Percentiles rank a stretch among this genome's conserved stretches.
Evolutionary conservation across 2,113 vertebrate species (phyloP).

Genomic region (Fulmarus glacialis): DNA sequence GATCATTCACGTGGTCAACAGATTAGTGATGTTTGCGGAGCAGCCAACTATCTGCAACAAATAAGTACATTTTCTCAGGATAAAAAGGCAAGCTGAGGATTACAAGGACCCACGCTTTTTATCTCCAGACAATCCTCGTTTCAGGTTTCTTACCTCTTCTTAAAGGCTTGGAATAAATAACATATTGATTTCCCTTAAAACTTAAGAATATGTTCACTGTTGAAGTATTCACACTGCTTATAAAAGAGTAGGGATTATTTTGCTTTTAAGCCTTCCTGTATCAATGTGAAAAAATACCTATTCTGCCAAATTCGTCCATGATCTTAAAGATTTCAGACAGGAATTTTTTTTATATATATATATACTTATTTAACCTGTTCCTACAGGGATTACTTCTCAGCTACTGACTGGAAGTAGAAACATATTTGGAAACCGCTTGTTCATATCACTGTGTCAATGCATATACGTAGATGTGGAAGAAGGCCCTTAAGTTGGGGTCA

Average conservation of each 20-base stretch:
- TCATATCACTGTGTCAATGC: background rate
- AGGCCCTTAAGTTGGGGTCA: background rate
- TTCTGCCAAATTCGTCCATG: background rate
- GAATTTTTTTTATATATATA: background rate
- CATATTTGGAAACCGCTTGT: background rate
- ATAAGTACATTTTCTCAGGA: conserved; percentile 2
- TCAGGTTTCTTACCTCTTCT: conserved; percentile 32
- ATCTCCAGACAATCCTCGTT: conserved; percentile 5
- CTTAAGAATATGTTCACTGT: background rate
- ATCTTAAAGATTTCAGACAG: background rate
- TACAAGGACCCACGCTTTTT: conserved; percentile 17
- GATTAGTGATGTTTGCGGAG: background rate
- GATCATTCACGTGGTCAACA: background rate
- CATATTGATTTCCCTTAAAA: conserved; percentile 51
- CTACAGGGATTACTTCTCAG: background rate
- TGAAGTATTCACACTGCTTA: background rate
- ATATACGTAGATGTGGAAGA: background rate
- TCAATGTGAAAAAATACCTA: background rate
- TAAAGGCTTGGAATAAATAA: conserved; percentile 54
- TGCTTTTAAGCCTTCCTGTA: background rate
- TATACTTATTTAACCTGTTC: background rate
- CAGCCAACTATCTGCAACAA: background rate
- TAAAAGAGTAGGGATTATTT: background rate
- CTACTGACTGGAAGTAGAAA: background rate
- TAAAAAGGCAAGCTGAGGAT: conserved; percentile 22